phyloP scores from a whole-genome alignment of 1,140 invertebrate genomes.

The Calephelis virginiensis region DNA sequence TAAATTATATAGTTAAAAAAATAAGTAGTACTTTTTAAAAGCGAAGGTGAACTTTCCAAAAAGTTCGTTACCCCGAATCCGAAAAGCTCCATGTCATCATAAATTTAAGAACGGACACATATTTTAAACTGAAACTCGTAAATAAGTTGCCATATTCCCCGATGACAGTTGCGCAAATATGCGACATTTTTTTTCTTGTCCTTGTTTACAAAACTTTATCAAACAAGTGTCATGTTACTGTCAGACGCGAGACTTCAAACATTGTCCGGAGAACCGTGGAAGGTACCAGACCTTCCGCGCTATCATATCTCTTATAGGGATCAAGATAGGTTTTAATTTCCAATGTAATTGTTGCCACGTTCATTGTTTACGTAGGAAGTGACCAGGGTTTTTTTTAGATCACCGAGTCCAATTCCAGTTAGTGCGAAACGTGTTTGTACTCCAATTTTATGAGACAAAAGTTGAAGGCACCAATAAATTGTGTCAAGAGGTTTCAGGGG shows the following conservation, averaged over 20 bases:
- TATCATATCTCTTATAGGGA: slow-evolving; percentile 20
- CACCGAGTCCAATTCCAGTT: slow-evolving; percentile 21
- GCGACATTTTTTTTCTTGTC: slow-evolving; percentile 27
- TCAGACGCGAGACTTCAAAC: slow-evolving; percentile 33
- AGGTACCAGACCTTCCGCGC: background rate
- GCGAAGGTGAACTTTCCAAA: background rate
- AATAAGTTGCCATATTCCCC: slow-evolving; percentile 18
- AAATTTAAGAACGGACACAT: slow-evolving; percentile 8
- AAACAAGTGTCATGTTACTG: slow-evolving; percentile 39
- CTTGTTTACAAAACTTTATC: slow-evolving; percentile 35
- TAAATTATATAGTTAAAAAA: too few species aligned
- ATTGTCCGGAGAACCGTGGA: slow-evolving; percentile 19
- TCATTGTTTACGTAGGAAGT: slow-evolving; percentile 20
- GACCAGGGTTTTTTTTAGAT: slow-evolving; percentile 17
- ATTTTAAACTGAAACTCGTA: slow-evolving; percentile 1
- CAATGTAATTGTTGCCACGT: too few species aligned
- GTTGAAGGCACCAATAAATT: slow-evolving; percentile 24
- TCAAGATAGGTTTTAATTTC: slow-evolving; percentile 2
- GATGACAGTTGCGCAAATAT: slow-evolving; percentile 24
- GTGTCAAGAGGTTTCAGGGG: background rate
- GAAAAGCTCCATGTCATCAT: slow-evolving; percentile 10
- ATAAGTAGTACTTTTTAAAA: too few species aligned
- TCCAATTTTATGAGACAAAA: slow-evolving; percentile 21
- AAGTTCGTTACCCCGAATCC: slow-evolving; percentile 6
- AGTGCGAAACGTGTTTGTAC: slow-evolving; percentile 32